Evolutionary conservation across 2,113 vertebrate genomes (phyloP), one percentile per base, ranked within the genome.

Genomic region (Neogobius melanostomus): DNA sequence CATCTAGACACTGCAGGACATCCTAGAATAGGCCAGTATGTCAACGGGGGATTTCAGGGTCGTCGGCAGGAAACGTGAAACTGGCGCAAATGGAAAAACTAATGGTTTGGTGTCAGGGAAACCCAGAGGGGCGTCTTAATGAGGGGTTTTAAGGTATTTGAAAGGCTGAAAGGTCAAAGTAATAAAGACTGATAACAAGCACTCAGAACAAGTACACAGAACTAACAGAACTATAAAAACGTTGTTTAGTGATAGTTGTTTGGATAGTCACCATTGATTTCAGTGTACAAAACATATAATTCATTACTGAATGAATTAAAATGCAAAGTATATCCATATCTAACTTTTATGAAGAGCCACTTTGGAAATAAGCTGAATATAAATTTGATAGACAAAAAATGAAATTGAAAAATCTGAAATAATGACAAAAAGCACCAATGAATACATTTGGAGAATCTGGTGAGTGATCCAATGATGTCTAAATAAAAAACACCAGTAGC

Each of bases 151-250:
- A 65, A 74, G 69, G 62, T 76, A 74, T 82, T 74, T 77, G 59
- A 47, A 60, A 67, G 60, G 65, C 12, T 73, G 53, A 69, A 71
- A 76, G 71, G 69, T 75, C 77, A 81, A 68, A 72, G 68, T 80
- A 68, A 59, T 61, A 71, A 67, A 69, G 66, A 64, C 11, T 15
- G 7, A n/a, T 61, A n/a, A n/a, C n/a, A 7, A 45, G 42, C 36
- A 45, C 36, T 61, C 15, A 61, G 36, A 61, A 15, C 14, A 44
- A 61, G 15, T 15, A 61, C 28, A 59, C 11, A 28, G 16, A 56
- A 9, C 15, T n/a, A 2, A 28, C 28, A 28, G 3, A 28, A 28
- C 10, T 10, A 57, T 21, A 57, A 28, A 36, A 4, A 59, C 14
- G 12, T 42, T 42, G 8, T 42, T 42, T 42, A 59, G 21, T 14